Evolutionary conservation across 2,888 invertebrate species (phyloP).

Genomic region (Euzophera pinguis): DNA sequence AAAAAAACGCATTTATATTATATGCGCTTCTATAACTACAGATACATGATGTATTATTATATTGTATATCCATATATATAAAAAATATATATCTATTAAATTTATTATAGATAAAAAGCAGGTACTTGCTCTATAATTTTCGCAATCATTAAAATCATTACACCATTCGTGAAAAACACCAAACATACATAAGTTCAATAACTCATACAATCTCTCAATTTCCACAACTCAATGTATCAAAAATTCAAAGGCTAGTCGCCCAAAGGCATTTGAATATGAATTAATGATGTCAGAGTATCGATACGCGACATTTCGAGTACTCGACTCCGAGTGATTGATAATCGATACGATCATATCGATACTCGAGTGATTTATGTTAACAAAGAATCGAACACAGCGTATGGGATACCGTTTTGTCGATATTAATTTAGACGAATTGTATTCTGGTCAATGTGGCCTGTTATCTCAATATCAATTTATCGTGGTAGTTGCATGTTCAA

Average conservation of each 20-base stretch:
- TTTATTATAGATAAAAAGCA: no score
- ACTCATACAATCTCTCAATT: not conserved
- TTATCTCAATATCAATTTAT: conserved; percentile 4
- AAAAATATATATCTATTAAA: no score
- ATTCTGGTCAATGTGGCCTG: not conserved
- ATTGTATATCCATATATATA: no score
- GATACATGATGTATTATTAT: no score
- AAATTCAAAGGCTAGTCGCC: conserved; percentile 6
- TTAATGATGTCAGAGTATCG: conserved; percentile 49
- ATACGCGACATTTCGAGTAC: conserved; percentile 53
- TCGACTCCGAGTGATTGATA: conserved; percentile 44
- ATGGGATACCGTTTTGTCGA: conserved; percentile 14
- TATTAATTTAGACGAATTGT: conserved; percentile 15
- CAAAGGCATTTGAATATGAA: conserved; percentile 29
- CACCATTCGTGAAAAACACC: no score
- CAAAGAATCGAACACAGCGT: conserved; percentile 17
- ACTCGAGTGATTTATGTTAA: conserved; percentile 42
- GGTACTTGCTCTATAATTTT: no score
- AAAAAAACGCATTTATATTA: no score
- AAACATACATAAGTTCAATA: no score
- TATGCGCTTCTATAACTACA: no score
- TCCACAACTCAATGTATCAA: not conserved
- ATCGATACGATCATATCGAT: conserved; percentile 39
- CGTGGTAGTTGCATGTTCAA: not conserved
- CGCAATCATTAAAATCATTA: no score